phyloP scores from a whole-genome alignment of 2,113 vertebrate genomes.

The Hoplias malabaricus region DNA sequence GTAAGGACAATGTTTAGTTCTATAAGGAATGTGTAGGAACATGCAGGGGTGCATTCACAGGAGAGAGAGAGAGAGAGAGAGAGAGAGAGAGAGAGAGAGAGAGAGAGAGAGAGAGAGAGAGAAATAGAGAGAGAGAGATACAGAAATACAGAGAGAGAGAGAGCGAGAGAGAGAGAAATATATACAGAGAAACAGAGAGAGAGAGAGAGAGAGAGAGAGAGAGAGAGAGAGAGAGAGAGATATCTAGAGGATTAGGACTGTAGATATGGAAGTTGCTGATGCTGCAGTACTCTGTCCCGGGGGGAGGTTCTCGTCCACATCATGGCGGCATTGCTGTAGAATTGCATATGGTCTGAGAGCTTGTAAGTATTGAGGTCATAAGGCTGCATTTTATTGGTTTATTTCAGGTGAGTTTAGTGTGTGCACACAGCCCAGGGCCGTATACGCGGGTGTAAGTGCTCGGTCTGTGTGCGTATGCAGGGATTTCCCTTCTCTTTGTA shows the following conservation, averaged over 20 bases:
- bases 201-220: too few species aligned
- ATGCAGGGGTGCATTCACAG: too few species aligned
- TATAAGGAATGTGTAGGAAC: too few species aligned
- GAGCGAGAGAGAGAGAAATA: too few species aligned
- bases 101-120: too few species aligned
- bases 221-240: too few species aligned
- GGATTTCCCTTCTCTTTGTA: background rate
- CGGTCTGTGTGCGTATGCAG: background rate
- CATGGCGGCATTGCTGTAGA: slow-evolving; percentile 19
- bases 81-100: too few species aligned
- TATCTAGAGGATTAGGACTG: background rate
- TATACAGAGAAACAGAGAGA: too few species aligned
- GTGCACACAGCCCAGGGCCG: background rate
- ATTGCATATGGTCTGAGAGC: background rate
- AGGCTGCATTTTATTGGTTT: background rate
- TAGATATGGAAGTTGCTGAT: slow-evolving; percentile 19
- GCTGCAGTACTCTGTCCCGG: background rate
- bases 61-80: too few species aligned
- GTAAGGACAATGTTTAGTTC: too few species aligned
- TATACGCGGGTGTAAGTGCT: background rate
- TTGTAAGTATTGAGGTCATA: background rate
- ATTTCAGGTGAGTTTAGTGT: slow-evolving; percentile 9
- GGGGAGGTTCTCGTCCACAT: slow-evolving; percentile 2
- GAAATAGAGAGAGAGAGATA: too few species aligned
- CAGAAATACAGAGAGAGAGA: too few species aligned